Base-by-base conservation (phyloP, 1,140 invertebrate species). In the Cyclargus thomasi region DNA sequence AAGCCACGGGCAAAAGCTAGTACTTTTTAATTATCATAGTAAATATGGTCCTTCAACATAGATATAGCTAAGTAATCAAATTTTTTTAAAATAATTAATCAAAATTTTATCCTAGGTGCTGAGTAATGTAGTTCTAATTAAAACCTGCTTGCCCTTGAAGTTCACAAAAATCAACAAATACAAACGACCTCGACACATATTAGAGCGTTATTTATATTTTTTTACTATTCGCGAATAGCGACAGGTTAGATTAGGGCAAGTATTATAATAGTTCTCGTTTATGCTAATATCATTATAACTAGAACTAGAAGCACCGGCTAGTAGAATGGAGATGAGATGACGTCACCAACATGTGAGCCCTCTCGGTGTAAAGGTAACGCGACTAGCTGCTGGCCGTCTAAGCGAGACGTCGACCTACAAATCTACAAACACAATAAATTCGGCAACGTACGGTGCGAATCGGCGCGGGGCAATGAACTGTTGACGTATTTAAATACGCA, bases 341-440 rank as follows among this genome's bases (percentile, higher is more conserved):
- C 87, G 86, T 90, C 87, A 90, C 72, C 65, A 67, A 73, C 75
- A 80, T 79, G 82, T 82, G 83, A 81, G 78, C 83, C 83, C 83
- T 81, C 71, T 77, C 77, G 75, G 85, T 80, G 82, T 89, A 16
- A 82, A 89, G 79, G 75, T 82, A 85, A 65, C 63, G 67, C 69
- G 69, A 62, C 35, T 76, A 81, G 68, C 67, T 67, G 70, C 47
- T 66, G 65, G 21, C 59, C 64, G 53, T 18, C 22, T 65, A 20
- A 70, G 68, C 69, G 74, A 76, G 76, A 70, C 77, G 82, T 74
- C 84, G 87, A 90, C 87, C 87, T 78, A 88, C 83, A 90, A 88
- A 88, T 85, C 85, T 90, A 90, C 85, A 87, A 85, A 88, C 85
- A 90, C 87, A 90, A 88, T 88, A 85, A 86, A 85, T 88, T 87